Evolutionary conservation across 2,888 invertebrate species (phyloP), one percentile per base, ranked within the genome.

Genomic region (Acrobasis suavella): DNA sequence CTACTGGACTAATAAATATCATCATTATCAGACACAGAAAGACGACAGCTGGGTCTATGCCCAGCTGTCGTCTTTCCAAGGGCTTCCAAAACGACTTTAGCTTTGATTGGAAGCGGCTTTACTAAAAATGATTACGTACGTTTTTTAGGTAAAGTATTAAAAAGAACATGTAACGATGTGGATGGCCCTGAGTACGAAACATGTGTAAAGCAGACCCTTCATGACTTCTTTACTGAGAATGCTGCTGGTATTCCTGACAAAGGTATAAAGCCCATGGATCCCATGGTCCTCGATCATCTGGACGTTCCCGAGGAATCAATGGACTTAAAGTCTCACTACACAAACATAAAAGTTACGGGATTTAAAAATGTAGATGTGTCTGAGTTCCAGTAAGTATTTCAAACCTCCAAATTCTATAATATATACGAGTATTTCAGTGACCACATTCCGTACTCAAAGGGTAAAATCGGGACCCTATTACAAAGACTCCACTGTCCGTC

Each of bases 361-460:
- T 56, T 56, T n/a, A 56, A 56, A 22, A 42, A 56, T 14, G 56
- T 42, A 14, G 17, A 22, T 17, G 39, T 56, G 22, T 42, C 42
- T 42, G 42, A 56, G 14, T 56, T 17, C 42, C 10, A 17, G 56
- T 56, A n/a, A 56, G 56, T 56, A 50, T 50, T 16, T 16, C 17
- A 50, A 49, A 17, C 15, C 17, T 2, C 16, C 16, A 9, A 39
- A 14, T 42, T 42, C 12, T 10, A 10, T 42, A 10, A n/a, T n/a
- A n/a, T n/a, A n/a, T n/a, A n/a, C n/a, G n/a, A n/a, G n/a, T 39
- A 9, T 39, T 39, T 2, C 39, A 7, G 10, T 9, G 39, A 10
- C 39, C 9, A 39, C 39, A n/a, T n/a, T n/a, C n/a, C n/a, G n/a
- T n/a, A n/a, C n/a, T n/a, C n/a, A n/a, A n/a, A n/a, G n/a, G n/a